Evolutionary conservation across 2,888 invertebrate species (phyloP).

Genomic region (Baronia brevicornis): DNA sequence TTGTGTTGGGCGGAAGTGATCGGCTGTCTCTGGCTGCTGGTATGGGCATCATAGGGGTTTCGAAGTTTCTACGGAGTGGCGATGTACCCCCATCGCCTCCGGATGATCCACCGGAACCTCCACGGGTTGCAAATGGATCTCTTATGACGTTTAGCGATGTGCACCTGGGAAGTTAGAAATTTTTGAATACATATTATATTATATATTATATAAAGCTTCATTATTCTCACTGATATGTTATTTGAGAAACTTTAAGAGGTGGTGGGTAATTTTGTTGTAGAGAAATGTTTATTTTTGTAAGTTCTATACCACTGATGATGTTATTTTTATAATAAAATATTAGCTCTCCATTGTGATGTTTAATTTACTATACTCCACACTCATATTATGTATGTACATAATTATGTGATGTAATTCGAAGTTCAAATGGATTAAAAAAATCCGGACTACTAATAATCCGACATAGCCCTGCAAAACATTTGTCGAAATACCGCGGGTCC

Average conservation of each 20-base stretch:
- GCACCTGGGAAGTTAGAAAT: conserved; percentile 69
- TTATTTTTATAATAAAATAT: neutral
- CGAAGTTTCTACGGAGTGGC: conserved; percentile 67
- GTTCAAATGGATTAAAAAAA: too few species aligned
- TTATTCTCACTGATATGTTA: neutral
- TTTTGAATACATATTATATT: neutral
- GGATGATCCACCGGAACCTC: conserved; percentile 67
- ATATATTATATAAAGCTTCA: conserved; percentile 2
- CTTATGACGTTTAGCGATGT: conserved; percentile 89
- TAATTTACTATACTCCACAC: too few species aligned
- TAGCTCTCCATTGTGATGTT: neutral
- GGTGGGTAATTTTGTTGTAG: too few species aligned
- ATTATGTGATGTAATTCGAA: neutral
- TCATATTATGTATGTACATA: too few species aligned
- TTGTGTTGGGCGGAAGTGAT: conserved; percentile 77
- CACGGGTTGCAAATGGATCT: conserved; percentile 78
- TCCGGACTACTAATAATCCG: too few species aligned
- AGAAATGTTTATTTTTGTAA: too few species aligned
- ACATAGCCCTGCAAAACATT: too few species aligned
- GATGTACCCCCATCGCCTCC: conserved; percentile 60
- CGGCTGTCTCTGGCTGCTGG: conserved; percentile 75
- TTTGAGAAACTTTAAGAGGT: too few species aligned
- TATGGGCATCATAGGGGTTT: conserved; percentile 45
- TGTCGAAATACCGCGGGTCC: too few species aligned
- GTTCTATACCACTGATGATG: neutral